Evolutionary conservation across 2,113 vertebrate species (phyloP).

Genomic region (Colistium nudipinnis): DNA sequence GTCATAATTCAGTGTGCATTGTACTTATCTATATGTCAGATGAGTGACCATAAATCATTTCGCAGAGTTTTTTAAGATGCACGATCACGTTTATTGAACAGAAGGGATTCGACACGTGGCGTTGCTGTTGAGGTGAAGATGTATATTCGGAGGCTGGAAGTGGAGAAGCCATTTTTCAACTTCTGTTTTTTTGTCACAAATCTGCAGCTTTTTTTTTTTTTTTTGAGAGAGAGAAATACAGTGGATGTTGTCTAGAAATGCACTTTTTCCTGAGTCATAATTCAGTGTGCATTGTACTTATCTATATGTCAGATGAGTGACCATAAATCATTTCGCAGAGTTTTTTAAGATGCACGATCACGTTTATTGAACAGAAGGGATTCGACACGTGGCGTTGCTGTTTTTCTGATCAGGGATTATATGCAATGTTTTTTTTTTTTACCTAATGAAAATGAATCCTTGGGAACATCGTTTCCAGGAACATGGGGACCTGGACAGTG

Average conservation of each 20-base stretch:
- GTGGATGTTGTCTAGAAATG: conserved; percentile 38
- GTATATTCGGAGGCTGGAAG: conserved; percentile 60
- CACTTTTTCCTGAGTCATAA: conserved; percentile 48
- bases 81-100: too few species aligned
- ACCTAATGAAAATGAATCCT: too few species aligned
- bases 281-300: conserved; percentile 43
- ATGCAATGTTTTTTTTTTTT: too few species aligned
- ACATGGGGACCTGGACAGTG: too few species aligned
- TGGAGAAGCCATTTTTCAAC: conserved; percentile 73
- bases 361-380: too few species aligned
- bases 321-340: conserved; percentile 61
- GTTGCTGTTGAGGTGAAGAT: conserved; percentile 68
- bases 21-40: conserved; percentile 38
- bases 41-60: conserved; percentile 61
- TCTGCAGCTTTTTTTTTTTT: conserved; percentile 34
- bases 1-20: conserved; percentile 49
- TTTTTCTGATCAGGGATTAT: too few species aligned
- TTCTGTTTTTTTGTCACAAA: conserved; percentile 57
- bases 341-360: too few species aligned
- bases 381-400: too few species aligned
- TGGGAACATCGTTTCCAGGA: too few species aligned
- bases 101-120: too few species aligned
- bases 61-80: too few species aligned
- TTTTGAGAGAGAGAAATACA: conserved; percentile 31
- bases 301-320: conserved; percentile 19